phyloP scores from a whole-genome alignment of 2,797 vertebrate genomes.

The Hephaestus fuliginosus region DNA sequence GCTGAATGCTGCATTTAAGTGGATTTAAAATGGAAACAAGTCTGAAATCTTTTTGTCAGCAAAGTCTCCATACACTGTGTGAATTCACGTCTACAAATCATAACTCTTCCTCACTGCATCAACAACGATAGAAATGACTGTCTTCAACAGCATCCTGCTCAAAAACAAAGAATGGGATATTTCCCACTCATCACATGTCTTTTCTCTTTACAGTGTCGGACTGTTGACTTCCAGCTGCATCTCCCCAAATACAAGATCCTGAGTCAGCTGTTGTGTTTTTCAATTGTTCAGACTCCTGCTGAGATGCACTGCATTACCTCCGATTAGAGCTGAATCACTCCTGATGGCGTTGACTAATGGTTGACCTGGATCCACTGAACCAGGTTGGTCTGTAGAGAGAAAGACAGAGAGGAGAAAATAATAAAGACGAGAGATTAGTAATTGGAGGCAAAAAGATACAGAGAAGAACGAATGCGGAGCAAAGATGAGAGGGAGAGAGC shows the following conservation, averaged over 20 bases:
- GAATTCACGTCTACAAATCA: conserved; percentile 4
- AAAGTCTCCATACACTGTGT: conserved; percentile 18
- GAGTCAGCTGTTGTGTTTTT: not conserved
- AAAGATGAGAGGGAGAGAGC: not conserved
- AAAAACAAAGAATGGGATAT: not conserved
- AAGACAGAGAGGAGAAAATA: conserved; percentile 29
- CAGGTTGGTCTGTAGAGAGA: conserved; percentile 89
- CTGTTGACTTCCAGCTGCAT: not conserved
- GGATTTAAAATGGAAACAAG: conserved; percentile 16
- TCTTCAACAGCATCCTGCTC: not conserved
- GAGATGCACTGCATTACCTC: conserved; percentile 86
- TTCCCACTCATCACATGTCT: not conserved
- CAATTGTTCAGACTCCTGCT: not conserved
- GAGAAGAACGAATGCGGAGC: not conserved
- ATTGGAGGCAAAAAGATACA: not conserved
- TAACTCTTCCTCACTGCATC: not conserved
- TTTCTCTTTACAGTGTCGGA: not conserved
- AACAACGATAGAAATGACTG: not conserved
- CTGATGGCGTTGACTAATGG: conserved; percentile 91
- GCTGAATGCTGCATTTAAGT: not conserved
- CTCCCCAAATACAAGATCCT: not conserved
- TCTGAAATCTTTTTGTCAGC: conserved; percentile 43
- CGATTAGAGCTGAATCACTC: conserved; percentile 94
- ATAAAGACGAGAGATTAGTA: conserved; percentile 6
- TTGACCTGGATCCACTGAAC: conserved; percentile 90